Percentiles rank a stretch among this genome's conserved stretches.
phyloP scores from a whole-genome alignment of 2,888 invertebrate species.

The Polylopha cassiicola region DNA sequence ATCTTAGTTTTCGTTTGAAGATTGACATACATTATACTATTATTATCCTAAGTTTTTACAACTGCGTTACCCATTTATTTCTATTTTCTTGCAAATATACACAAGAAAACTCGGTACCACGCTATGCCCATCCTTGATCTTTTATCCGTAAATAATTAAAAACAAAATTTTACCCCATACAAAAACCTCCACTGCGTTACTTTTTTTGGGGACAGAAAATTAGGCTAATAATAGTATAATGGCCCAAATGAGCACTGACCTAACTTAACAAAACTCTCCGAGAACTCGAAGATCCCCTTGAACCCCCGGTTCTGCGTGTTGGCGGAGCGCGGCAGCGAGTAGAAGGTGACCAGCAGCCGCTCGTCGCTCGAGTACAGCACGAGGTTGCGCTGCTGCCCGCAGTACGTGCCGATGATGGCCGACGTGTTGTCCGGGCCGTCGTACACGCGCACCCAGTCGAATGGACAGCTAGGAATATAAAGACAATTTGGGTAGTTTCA shows the following conservation, averaged over 20 bases:
- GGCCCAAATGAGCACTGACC: conserved; percentile 80
- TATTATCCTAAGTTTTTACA: too few relatives aligned
- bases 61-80: not conserved
- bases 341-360: conserved; percentile 93
- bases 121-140: too few relatives aligned
- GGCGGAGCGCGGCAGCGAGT: conserved; percentile 92
- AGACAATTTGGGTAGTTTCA: too few relatives aligned
- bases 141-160: too few relatives aligned
- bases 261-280: conserved; percentile 98
- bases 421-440: conserved; percentile 94
- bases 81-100: too few relatives aligned
- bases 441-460: conserved; percentile 97
- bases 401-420: conserved; percentile 96
- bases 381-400: conserved; percentile 97
- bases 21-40: too few relatives aligned
- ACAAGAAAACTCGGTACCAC: too few relatives aligned
- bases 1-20: too few relatives aligned
- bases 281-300: conserved; percentile 99
- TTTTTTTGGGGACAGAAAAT: too few relatives aligned
- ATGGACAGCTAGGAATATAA: conserved; percentile 89
- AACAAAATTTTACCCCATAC: too few relatives aligned
- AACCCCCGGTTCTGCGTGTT: conserved; percentile 98
- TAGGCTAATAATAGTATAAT: too few relatives aligned
- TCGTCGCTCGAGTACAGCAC: conserved; percentile 96
- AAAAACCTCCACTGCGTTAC: too few relatives aligned